Evolutionary conservation across 2,888 invertebrate genomes (phyloP).

Genomic region (Camponotus fellah): DNA sequence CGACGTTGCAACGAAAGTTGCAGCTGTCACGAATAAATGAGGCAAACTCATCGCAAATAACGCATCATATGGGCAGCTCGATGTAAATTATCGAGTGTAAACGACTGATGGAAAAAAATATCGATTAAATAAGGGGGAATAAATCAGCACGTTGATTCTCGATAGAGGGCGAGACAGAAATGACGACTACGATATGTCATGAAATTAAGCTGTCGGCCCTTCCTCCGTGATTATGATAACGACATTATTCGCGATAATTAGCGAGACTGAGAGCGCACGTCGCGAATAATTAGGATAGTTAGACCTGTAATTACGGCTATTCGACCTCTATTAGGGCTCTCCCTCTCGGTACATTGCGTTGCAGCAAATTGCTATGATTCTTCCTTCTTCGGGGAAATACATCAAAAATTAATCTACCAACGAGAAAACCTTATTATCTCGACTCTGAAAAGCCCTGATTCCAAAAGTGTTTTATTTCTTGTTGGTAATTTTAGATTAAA

Average conservation of each 20-base stretch:
- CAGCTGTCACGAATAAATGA: constrained; percentile 60
- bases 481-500: background rate
- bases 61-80: constrained; percentile 31
- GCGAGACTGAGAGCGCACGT: constrained; percentile 63
- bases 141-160: background rate
- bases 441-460: background rate
- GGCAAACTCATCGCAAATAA: constrained; percentile 37
- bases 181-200: constrained; percentile 6
- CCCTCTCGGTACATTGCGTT: constrained; percentile 38
- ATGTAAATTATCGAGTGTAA: constrained; percentile 33
- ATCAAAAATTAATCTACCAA: background rate
- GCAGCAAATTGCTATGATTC: constrained; percentile 50
- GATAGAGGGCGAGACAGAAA: constrained; percentile 28
- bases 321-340: constrained; percentile 71
- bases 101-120: constrained; percentile 13
- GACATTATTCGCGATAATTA: constrained; percentile 75
- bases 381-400: background rate
- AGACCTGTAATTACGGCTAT: constrained; percentile 79
- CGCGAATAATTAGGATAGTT: constrained; percentile 79
- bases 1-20: constrained; percentile 31
- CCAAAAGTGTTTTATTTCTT: background rate
- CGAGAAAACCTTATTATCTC: background rate
- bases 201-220: constrained; percentile 63
- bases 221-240: constrained; percentile 72
- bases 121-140: background rate